Evolutionary conservation across 2,113 vertebrate species (phyloP).

Genomic region (Rhinoderma darwinii): DNA sequence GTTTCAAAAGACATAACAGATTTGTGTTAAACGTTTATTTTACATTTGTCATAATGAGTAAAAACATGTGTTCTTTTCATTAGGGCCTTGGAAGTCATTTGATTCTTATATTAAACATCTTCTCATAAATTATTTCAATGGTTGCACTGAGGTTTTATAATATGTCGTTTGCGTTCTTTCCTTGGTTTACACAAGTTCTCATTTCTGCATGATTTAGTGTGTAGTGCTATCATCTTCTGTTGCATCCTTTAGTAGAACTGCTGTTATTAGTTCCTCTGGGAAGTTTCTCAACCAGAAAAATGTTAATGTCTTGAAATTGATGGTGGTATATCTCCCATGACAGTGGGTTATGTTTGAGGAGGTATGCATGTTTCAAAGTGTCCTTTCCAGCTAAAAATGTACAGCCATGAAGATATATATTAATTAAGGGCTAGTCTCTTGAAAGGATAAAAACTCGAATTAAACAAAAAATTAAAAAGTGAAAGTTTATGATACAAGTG

Average conservation of each 20-base stretch:
- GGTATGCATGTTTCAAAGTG: neutral
- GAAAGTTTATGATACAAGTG: no score
- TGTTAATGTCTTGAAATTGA: conserved; percentile 9
- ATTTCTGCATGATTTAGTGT: conserved; percentile 34
- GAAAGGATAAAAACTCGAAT: no score
- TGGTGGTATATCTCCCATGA: neutral
- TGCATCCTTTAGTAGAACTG: conserved; percentile 17
- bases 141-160: conserved; percentile 4
- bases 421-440: neutral
- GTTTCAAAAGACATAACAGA: neutral
- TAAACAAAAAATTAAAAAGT: neutral
- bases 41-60: conserved; percentile 23
- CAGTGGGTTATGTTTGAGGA: neutral
- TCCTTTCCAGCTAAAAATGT: neutral
- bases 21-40: neutral
- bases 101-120: neutral
- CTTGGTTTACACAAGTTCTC: neutral
- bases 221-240: neutral
- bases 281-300: conserved; percentile 12
- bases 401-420: neutral
- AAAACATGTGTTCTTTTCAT: conserved; percentile 37
- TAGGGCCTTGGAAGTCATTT: neutral
- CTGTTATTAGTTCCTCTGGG: conserved; percentile 24
- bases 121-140: conserved; percentile 25
- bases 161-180: neutral